Conservation (phyloP, 2,888 invertebrate genomes). For the Dilophus febrilis region DNA sequence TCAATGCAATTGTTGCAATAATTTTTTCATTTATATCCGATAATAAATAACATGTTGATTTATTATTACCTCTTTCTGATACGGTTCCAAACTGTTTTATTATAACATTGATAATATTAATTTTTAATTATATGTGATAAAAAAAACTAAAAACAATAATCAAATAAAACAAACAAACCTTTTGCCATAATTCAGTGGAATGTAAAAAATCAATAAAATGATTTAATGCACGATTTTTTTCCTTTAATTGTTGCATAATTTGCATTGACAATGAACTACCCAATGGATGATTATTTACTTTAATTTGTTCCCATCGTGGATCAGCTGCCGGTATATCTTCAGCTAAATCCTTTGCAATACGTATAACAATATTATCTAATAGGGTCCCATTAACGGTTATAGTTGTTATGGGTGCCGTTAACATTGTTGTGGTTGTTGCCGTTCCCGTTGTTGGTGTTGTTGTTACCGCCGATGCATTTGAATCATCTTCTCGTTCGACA, state of each 20-base stretch:
- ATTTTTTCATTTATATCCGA: constrained; percentile 67
- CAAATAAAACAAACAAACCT: constrained; percentile 25
- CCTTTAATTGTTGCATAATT: constrained; percentile 66
- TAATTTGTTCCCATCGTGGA: constrained; percentile 41
- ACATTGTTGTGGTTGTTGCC: constrained; percentile 14
- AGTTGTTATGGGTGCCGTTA: constrained; percentile 9
- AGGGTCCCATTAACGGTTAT: constrained; percentile 18
- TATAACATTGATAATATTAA: background rate
- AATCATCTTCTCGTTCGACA: constrained; percentile 12
- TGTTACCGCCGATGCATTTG: background rate
- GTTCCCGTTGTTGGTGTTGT: constrained; percentile 4
- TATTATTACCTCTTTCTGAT: constrained; percentile 20
- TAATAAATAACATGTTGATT: constrained; percentile 36
- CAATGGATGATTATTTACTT: constrained; percentile 30
- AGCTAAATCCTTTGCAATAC: constrained; percentile 57
- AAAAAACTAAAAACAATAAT: background rate
- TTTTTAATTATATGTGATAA: background rate
- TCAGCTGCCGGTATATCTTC: constrained; percentile 82
- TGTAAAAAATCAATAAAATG: constrained; percentile 62
- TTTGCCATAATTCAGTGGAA: constrained; percentile 45
- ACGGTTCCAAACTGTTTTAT: constrained; percentile 19
- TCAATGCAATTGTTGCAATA: constrained; percentile 52
- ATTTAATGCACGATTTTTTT: constrained; percentile 68
- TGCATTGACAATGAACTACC: constrained; percentile 68
- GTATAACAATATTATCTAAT: constrained; percentile 42